Evolutionary conservation across 2,888 invertebrate species (phyloP).

Genomic region (Branchellion lobata): DNA sequence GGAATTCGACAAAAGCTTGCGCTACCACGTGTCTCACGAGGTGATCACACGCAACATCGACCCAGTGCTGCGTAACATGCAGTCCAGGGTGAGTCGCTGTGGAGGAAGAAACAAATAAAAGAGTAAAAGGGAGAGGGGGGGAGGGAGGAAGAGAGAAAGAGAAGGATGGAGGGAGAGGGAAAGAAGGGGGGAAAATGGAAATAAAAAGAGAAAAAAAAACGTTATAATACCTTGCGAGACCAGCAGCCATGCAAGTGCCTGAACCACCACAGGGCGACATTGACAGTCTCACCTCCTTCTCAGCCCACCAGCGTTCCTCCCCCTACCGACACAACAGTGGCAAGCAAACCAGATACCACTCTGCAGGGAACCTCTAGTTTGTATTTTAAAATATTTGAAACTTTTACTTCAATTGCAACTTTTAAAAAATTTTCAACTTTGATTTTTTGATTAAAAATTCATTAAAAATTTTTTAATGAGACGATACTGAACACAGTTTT

Average conservation of each 20-base stretch:
- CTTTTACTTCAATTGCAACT: too few species aligned
- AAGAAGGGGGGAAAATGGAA: neutral
- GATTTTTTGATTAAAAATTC: too few species aligned
- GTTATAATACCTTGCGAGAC: too few species aligned
- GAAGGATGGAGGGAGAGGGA: neutral
- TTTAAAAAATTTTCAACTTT: too few species aligned
- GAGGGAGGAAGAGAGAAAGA: neutral
- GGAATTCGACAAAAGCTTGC: conserved; percentile 26
- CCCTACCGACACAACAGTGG: neutral
- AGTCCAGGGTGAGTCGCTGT: neutral
- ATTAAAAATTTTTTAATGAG: too few species aligned
- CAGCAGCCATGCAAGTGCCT: too few species aligned
- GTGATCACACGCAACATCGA: conserved; percentile 16
- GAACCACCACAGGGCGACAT: conserved; percentile 16
- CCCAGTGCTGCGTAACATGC: neutral
- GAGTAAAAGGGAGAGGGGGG: neutral
- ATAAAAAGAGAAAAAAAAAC: neutral
- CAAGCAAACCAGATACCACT: conserved; percentile 33
- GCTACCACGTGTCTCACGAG: conserved; percentile 10
- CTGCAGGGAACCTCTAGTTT: conserved; percentile 35
- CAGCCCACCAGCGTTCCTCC: conserved; percentile 29
- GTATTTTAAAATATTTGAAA: neutral
- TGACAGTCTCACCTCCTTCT: conserved; percentile 19
- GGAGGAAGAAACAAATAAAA: too few species aligned
- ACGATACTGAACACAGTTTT: too few species aligned